Conservation (phyloP, 2,797 vertebrate species). For the Lindbergichthys nudifrons region DNA sequence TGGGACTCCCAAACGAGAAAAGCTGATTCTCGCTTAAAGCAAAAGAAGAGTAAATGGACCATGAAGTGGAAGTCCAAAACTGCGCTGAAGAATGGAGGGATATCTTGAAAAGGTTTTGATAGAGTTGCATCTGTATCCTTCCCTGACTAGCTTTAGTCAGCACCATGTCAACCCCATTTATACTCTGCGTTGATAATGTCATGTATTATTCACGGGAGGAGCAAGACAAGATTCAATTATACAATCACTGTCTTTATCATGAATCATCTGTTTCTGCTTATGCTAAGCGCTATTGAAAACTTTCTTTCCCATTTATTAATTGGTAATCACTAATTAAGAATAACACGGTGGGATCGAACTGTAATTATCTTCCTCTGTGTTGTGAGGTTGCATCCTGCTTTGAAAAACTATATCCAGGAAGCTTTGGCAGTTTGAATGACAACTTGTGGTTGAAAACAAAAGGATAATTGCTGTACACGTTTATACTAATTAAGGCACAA, state of each 20-base stretch:
- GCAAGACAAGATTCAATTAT: constrained; percentile 43
- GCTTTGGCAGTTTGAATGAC: constrained; percentile 39
- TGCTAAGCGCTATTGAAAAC: constrained; percentile 24
- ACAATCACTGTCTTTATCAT: constrained; percentile 41
- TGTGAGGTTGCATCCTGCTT: constrained; percentile 34
- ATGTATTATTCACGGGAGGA: constrained; percentile 68
- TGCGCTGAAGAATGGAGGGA: constrained; percentile 26
- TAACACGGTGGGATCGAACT: constrained; percentile 2
- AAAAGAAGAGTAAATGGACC: constrained; percentile 43
- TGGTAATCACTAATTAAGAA: constrained; percentile 17
- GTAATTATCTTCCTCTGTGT: constrained; percentile 34
- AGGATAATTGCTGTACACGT: constrained; percentile 40
- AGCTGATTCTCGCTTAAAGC: constrained; percentile 40
- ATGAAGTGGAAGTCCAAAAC: constrained; percentile 55
- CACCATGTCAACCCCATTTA: constrained; percentile 52
- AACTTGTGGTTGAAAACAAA: constrained; percentile 49
- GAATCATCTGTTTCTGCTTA: constrained; percentile 32
- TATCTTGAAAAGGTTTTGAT: constrained; percentile 35
- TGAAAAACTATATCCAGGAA: constrained; percentile 24
- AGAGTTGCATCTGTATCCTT: constrained; percentile 32
- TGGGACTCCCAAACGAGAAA: constrained; percentile 35
- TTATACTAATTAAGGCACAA: constrained; percentile 6
- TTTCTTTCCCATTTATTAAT: not conserved
- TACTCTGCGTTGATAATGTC: constrained; percentile 33
- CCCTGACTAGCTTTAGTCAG: constrained; percentile 48